Evolutionary conservation across 2,888 invertebrate genomes (phyloP).

Genomic region (Lissonota sp.): DNA sequence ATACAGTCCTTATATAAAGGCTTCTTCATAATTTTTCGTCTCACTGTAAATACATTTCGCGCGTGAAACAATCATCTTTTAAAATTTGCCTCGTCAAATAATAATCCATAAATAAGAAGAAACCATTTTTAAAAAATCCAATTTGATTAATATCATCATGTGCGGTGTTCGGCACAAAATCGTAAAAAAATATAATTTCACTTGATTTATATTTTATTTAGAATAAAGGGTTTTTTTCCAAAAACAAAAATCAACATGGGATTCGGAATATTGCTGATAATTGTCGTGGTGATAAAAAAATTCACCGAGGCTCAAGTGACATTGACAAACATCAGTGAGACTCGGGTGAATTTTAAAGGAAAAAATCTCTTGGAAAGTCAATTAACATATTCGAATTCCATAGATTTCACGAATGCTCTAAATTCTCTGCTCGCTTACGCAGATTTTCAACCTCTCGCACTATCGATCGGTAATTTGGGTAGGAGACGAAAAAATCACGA

Average conservation of each 20-base stretch:
- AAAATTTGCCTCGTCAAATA: no score
- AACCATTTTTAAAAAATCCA: not conserved
- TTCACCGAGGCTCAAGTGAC: not conserved
- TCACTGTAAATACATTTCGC: no score
- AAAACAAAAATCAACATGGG: no score
- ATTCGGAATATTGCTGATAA: not conserved
- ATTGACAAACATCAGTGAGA: not conserved
- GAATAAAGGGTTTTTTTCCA: no score
- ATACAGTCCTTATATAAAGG: no score
- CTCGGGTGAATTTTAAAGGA: conserved; percentile 8
- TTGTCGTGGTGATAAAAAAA: not conserved
- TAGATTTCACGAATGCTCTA: conserved; percentile 65
- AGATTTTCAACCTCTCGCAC: conserved; percentile 64
- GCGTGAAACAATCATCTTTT: no score
- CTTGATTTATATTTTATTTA: no score
- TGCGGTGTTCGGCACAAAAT: no score
- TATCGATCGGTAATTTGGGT: conserved; percentile 64
- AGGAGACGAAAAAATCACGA: conserved; percentile 42
- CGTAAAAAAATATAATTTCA: no score
- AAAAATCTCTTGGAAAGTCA: conserved; percentile 36
- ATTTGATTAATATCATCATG: not conserved
- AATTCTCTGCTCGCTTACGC: conserved; percentile 59
- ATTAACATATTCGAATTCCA: conserved; percentile 19
- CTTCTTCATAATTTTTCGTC: no score
- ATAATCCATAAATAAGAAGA: not conserved